A percentile compares a stretch with the other conserved stretches of the same genome.
These are phyloP conservation scores for Limnephilus rhombicus DNA, from an alignment of 2,888 invertebrate species.

Conservation along the genomic window DNA sequence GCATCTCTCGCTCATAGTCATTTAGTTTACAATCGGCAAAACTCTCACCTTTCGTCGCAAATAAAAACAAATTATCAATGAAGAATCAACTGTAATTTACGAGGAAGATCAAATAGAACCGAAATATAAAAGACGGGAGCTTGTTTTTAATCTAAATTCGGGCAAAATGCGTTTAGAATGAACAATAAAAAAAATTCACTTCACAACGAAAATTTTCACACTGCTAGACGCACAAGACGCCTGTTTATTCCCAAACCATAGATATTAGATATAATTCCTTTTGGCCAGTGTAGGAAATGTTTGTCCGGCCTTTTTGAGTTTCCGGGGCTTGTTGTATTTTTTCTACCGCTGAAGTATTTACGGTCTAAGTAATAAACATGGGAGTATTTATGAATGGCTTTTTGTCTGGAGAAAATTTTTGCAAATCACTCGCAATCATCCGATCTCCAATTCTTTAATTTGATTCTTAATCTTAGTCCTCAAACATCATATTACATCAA, in stretches of 20 bases:
- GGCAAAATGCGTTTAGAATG: background rate
- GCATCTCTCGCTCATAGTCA: constrained; percentile 17
- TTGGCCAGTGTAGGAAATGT: background rate
- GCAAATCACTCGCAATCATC: no score
- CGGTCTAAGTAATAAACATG: no score
- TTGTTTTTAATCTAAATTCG: background rate
- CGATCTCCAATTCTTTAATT: no score
- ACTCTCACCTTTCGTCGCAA: constrained; percentile 45
- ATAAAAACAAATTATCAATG: constrained; percentile 30
- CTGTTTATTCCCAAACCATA: constrained; percentile 17
- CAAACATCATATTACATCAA: no score
- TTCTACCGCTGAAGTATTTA: background rate
- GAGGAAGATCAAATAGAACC: background rate
- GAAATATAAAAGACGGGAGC: background rate
- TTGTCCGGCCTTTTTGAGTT: background rate
- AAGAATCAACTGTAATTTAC: constrained; percentile 15
- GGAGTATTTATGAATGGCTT: no score
- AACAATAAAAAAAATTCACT: constrained; percentile 5
- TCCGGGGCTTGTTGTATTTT: background rate
- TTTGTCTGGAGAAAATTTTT: no score
- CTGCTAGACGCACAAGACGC: constrained; percentile 15
- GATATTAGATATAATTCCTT: background rate
- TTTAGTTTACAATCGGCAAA: constrained; percentile 22
- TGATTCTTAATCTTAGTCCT: no score
- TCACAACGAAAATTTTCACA: constrained; percentile 9